Percentiles rank a stretch among this genome's conserved stretches.
These are phyloP conservation scores for Digitonthophagus gazella DNA, from an alignment of 2,888 invertebrate species.

Conservation along the genomic window DNA sequence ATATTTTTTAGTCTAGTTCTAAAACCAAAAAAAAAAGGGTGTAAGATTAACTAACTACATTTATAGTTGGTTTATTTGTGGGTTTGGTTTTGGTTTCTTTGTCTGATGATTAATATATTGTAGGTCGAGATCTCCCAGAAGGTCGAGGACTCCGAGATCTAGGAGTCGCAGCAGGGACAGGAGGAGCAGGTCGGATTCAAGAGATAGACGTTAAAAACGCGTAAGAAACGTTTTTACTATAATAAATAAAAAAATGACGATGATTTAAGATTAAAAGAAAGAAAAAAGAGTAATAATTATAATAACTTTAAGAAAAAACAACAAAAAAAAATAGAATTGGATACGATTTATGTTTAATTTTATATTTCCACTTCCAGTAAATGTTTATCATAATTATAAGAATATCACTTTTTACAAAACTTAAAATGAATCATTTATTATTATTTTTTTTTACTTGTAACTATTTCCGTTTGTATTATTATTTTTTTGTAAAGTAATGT, in stretches of 20 bases:
- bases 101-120: conserved; percentile 31
- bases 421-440: too few species aligned
- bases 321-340: too few species aligned
- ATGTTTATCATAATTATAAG: too few species aligned
- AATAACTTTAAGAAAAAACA: too few species aligned
- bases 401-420: too few species aligned
- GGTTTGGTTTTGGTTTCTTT: not conserved
- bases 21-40: not conserved
- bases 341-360: too few species aligned
- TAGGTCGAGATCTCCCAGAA: conserved; percentile 51
- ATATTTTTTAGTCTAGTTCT: conserved; percentile 24
- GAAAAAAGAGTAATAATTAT: too few species aligned
- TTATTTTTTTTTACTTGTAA: too few species aligned
- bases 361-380: too few species aligned
- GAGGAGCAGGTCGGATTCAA: conserved; percentile 58
- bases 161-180: conserved; percentile 58
- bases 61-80: not conserved
- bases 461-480: too few species aligned
- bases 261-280: not conserved
- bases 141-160: conserved; percentile 52
- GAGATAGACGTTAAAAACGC: conserved; percentile 57
- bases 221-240: not conserved
- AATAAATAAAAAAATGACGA: not conserved
- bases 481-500: too few species aligned
- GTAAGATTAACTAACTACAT: not conserved